Evolutionary conservation across 2,797 vertebrate genomes (phyloP).

Genomic region (Sebastes cheni): DNA sequence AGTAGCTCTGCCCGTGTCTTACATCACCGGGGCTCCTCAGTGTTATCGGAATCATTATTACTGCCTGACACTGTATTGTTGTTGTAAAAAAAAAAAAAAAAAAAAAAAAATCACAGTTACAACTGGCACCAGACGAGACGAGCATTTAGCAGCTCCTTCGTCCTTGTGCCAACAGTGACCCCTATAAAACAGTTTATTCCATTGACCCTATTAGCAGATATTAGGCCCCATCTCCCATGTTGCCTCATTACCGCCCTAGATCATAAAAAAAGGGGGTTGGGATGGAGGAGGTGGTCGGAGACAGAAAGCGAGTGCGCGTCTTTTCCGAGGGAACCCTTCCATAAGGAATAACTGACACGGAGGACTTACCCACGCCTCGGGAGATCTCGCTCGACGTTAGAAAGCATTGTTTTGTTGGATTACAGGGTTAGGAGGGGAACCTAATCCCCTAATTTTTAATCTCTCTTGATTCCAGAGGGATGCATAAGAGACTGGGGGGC

Average conservation of each 20-base stretch:
- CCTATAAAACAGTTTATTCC: constrained; percentile 75
- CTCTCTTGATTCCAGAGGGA: constrained; percentile 79
- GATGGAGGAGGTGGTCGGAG: constrained; percentile 48
- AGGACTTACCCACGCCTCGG: constrained; percentile 75
- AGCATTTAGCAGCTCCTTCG: constrained; percentile 55
- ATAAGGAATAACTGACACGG: constrained; percentile 81
- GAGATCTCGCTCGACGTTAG: constrained; percentile 68
- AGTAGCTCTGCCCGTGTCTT: constrained; percentile 66
- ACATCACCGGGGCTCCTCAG: constrained; percentile 69
- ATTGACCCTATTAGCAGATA: constrained; percentile 80
- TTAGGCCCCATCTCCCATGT: constrained; percentile 78
- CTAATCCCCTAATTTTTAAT: constrained; percentile 84
- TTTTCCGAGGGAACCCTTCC: constrained; percentile 81
- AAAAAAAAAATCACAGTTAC: constrained; percentile 36
- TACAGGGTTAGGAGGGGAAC: constrained; percentile 76
- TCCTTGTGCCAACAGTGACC: constrained; percentile 72
- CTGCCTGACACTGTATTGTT: constrained; percentile 62
- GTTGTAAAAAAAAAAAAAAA: constrained; percentile 41
- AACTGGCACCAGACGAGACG: constrained; percentile 56
- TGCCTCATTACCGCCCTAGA: constrained; percentile 72
- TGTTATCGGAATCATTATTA: constrained; percentile 75
- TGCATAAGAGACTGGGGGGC: constrained; percentile 59
- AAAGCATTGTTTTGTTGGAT: constrained; percentile 84
- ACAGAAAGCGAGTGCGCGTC: constrained; percentile 66
- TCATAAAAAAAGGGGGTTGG: constrained; percentile 68